Evolutionary conservation across 2,888 invertebrate genomes (phyloP).

Genomic region (Dione juno): DNA sequence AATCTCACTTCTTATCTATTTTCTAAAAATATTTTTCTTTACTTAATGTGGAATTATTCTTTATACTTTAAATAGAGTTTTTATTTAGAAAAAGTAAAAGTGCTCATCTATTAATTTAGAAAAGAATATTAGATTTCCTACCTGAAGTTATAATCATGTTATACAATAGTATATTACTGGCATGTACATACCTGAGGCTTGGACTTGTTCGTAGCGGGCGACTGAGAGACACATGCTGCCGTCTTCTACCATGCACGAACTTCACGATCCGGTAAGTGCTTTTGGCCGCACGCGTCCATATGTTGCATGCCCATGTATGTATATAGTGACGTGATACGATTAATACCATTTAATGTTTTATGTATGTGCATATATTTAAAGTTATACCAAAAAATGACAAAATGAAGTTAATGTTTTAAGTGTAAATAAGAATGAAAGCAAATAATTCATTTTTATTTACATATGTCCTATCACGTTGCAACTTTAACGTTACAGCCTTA

Average conservation of each 20-base stretch:
- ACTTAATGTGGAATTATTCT: too few species aligned
- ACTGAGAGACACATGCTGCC: conserved; percentile 81
- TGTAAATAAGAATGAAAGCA: not conserved
- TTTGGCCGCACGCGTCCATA: conserved; percentile 40
- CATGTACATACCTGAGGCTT: conserved; percentile 28
- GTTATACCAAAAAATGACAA: not conserved
- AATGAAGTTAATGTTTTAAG: not conserved
- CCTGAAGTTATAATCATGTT: conserved; percentile 11
- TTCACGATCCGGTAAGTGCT: conserved; percentile 84
- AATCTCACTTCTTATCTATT: too few species aligned
- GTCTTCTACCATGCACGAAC: conserved; percentile 83
- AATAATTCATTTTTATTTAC: conserved; percentile 37
- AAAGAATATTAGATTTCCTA: not conserved
- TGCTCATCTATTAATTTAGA: not conserved
- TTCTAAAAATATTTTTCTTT: too few species aligned
- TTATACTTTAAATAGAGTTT: too few species aligned
- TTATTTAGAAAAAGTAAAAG: not conserved
- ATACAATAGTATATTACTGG: conserved; percentile 21
- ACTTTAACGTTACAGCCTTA: conserved; percentile 55
- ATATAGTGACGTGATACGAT: conserved; percentile 49
- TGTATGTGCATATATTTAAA: not conserved
- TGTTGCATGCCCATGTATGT: conserved; percentile 52
- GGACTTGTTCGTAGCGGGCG: conserved; percentile 69
- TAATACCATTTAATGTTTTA: not conserved
- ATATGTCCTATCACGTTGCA: conserved; percentile 58